Conservation (phyloP, 2,888 invertebrate species). For the Lottia gigantea region DNA sequence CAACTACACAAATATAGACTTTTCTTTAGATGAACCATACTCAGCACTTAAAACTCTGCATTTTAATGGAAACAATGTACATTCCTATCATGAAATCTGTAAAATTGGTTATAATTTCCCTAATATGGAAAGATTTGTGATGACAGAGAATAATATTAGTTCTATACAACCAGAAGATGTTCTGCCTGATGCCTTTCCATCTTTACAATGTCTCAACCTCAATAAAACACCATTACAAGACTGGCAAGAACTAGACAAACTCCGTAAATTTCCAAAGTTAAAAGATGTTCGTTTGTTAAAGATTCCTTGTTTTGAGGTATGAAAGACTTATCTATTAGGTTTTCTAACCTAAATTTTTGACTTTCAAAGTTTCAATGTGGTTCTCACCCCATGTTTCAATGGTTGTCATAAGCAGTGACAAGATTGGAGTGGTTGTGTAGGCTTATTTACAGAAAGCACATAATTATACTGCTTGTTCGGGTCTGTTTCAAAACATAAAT, state of each 20-base stretch:
- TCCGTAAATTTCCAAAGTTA: constrained; percentile 84
- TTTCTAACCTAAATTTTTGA: too few species aligned
- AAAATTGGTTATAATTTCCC: constrained; percentile 89
- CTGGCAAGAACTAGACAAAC: constrained; percentile 90
- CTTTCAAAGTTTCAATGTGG: too few species aligned
- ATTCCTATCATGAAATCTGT: constrained; percentile 84
- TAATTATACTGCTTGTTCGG: too few species aligned
- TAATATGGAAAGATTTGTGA: constrained; percentile 82
- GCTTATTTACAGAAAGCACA: too few species aligned
- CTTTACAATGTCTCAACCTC: constrained; percentile 74
- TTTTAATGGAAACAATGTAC: constrained; percentile 88
- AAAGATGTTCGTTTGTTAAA: constrained; percentile 87
- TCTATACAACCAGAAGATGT: constrained; percentile 26
- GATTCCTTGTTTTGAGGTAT: constrained; percentile 73
- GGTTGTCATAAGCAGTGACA: too few species aligned
- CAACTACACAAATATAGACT: constrained; percentile 69
- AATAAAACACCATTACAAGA: constrained; percentile 85
- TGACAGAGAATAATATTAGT: constrained; percentile 69
- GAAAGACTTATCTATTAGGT: background rate
- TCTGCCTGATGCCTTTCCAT: constrained; percentile 71
- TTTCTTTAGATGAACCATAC: constrained; percentile 70
- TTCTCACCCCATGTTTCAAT: too few species aligned
- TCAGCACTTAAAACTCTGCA: constrained; percentile 81
- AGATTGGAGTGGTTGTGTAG: too few species aligned
- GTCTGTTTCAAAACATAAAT: too few species aligned